Conservation (phyloP, 2,113 vertebrate species). For the Ophiodon elongatus region DNA sequence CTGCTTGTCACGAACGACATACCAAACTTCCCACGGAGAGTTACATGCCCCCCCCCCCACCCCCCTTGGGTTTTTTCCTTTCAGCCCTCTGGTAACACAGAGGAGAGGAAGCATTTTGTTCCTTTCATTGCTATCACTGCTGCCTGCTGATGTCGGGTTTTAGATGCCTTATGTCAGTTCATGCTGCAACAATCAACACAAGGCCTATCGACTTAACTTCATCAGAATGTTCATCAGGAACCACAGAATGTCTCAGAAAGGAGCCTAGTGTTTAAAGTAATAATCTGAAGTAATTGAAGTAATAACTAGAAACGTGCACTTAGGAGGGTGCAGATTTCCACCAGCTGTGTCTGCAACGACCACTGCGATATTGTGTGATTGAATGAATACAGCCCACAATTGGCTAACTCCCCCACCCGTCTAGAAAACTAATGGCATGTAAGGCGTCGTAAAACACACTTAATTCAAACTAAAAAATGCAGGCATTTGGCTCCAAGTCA, state of each 20-base stretch:
- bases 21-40: constrained; percentile 35
- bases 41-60: constrained; percentile 6
- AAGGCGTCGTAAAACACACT: background rate
- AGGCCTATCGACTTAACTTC: background rate
- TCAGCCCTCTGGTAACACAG: constrained; percentile 16
- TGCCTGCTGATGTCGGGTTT: background rate
- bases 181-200: background rate
- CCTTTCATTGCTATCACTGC: background rate
- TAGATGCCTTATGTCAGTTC: background rate
- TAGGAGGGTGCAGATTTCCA: background rate
- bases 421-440: background rate
- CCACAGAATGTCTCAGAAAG: background rate
- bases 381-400: background rate
- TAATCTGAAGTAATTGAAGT: background rate
- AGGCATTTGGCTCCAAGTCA: background rate
- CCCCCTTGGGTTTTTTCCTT: constrained; percentile 8
- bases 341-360: background rate
- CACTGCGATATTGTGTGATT: background rate
- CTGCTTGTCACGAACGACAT: constrained; percentile 24
- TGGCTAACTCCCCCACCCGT: background rate
- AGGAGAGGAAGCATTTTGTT: background rate
- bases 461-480: background rate
- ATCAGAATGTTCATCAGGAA: constrained; percentile 1
- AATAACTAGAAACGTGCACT: background rate
- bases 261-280: background rate